phyloP scores from a whole-genome alignment of 2,888 invertebrate species.

The Auanema freiburgensis region DNA sequence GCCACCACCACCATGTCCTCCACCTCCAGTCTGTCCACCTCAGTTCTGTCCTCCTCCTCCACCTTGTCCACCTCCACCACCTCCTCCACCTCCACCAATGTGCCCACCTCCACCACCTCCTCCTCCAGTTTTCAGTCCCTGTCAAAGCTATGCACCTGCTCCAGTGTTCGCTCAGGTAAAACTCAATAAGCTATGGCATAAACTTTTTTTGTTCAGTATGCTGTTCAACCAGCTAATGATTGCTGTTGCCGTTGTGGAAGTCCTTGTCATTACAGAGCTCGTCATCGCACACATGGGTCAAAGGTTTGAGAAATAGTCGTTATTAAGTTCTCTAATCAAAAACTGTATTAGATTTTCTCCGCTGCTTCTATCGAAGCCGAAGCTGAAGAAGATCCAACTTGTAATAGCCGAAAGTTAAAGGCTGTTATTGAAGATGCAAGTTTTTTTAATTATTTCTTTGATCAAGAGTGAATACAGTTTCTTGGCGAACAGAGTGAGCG shows the following conservation, averaged over 20 bases:
- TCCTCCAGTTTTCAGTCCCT: slow-evolving; percentile 22
- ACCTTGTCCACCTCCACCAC: slow-evolving; percentile 53
- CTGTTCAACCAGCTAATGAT: slow-evolving; percentile 49
- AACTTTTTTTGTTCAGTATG: slow-evolving; percentile 25
- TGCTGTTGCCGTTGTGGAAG: slow-evolving; percentile 59
- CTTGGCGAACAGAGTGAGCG: not conserved
- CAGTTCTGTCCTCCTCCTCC: slow-evolving; percentile 58
- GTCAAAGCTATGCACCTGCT: slow-evolving; percentile 27
- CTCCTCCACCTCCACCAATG: slow-evolving; percentile 54
- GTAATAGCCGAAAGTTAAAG: slow-evolving; percentile 58
- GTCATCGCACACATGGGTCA: slow-evolving; percentile 56
- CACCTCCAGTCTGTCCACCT: slow-evolving; percentile 52
- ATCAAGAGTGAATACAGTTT: not conserved
- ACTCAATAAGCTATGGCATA: not conserved
- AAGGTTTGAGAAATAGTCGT: slow-evolving; percentile 22
- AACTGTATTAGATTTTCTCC: slow-evolving; percentile 35
- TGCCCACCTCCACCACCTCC: slow-evolving; percentile 52
- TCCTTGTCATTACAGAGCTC: slow-evolving; percentile 52
- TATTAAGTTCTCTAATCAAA: not conserved
- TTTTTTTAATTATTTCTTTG: slow-evolving; percentile 1
- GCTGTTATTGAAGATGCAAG: slow-evolving; percentile 55
- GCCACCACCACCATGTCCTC: slow-evolving; percentile 54
- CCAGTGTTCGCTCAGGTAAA: slow-evolving; percentile 23
- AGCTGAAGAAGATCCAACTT: slow-evolving; percentile 58
- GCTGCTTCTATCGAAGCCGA: slow-evolving; percentile 30